A percentile compares a stretch with the other conserved stretches of the same genome.
Evolutionary conservation across 2,888 invertebrate genomes (phyloP).

Genomic region (Poecilus cupreus): DNA sequence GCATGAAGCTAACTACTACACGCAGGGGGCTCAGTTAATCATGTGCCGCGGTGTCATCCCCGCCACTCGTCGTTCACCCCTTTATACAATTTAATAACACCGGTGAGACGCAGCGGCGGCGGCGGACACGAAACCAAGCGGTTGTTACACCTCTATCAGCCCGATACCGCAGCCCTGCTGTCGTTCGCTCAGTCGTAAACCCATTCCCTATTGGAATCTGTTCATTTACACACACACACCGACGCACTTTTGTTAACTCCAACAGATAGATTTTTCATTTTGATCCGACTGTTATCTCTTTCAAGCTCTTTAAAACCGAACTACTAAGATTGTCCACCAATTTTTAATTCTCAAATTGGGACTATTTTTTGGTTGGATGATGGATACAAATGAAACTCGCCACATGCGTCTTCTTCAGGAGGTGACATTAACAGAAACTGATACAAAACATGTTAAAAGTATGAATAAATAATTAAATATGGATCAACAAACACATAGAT

Average conservation of each 20-base stretch:
- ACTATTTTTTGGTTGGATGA: too few species aligned
- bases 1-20: conserved; percentile 5
- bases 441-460: too few species aligned
- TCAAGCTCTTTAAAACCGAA: too few species aligned
- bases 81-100: conserved; percentile 58
- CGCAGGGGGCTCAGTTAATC: conserved; percentile 55
- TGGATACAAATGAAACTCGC: too few species aligned
- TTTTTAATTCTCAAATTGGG: too few species aligned
- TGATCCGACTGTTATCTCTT: too few species aligned
- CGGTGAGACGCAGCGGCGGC: conserved; percentile 32
- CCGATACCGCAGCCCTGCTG: conserved; percentile 29
- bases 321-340: too few species aligned
- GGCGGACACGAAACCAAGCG: conserved; percentile 12
- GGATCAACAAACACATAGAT: too few species aligned
- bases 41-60: background rate
- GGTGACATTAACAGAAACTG: too few species aligned
- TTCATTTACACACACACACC: conserved; percentile 36
- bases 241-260: background rate
- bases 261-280: too few species aligned
- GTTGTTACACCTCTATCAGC: conserved; percentile 50
- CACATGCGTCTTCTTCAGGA: too few species aligned
- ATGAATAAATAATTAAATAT: too few species aligned
- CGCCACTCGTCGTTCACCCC: conserved; percentile 34
- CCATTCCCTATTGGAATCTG: conserved; percentile 40
- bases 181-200: conserved; percentile 39